Evolutionary conservation across 2,797 vertebrate species (phyloP), one percentile per base, ranked within the genome.

Genomic region (Nyctalus aviator): DNA sequence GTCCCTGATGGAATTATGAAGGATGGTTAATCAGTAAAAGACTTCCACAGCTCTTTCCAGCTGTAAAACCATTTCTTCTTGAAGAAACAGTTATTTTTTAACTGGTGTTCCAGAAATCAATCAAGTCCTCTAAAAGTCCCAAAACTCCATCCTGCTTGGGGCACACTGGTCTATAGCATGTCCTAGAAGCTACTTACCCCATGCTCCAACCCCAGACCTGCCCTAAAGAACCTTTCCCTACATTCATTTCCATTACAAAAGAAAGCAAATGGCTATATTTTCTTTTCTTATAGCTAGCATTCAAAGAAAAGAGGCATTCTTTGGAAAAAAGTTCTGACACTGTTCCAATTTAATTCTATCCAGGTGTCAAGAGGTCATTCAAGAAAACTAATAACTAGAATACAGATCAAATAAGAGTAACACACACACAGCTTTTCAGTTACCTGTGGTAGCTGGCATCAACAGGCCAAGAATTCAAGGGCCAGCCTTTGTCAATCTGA

Each of bases 341-440:
- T 55, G 23, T 84, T 92, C 32, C 48, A 64, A 55, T 71, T 72
- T 64, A 37, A 27, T 75, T 85, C 46, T 72, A 32, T 11, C 83
- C 37, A 83, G 21, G 9, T 21, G 35, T 41, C 48, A 50, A 44
- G 84, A 62, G 25, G 35, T 82, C 82, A 44, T 30, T 50, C 5
- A 12, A 27, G 11, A 69, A 77, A 93, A 93, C 76, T 46, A 75
- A 92, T 64, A 57, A 85, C 66, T 25, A 79, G 30, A 62, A 44
- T 37, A 20, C 25, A 35, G 27, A 92, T 75, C 46, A 71, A 87
- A 13, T 21, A 32, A 64, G 17, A 83, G 44, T 15, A 50, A 83
- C 12, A n/a, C 12, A 32, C 59, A 41, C 14, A 20, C 0, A 37
- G 57, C 10, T 76, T 76, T 83, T 53, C 75, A 44, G 66, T 8